Base-by-base conservation (phyloP, 2,113 vertebrate species). In the Eulemur macaco region DNA sequence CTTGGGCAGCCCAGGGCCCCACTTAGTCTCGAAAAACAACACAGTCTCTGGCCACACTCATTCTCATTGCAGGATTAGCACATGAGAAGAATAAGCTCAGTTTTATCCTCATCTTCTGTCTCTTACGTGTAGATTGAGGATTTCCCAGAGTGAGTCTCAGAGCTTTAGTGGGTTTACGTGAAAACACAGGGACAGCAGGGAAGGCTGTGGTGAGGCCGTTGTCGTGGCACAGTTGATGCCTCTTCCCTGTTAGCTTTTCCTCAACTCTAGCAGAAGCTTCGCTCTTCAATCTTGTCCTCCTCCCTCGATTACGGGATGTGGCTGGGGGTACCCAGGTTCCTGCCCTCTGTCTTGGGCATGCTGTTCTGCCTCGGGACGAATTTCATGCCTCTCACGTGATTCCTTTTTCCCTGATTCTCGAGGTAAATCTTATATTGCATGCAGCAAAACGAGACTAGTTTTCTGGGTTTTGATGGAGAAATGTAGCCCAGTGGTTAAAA, bases 11-110 rank as follows among this genome's bases (percentile, higher is more conserved):
- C 50, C 20, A 12, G 56, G 25, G 1, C 77, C 77, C 29, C 0
- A 0, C 37, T 18, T 15, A 54, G 56, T n/a, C 39, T 50, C 14
- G 3, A 56, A 47, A 20, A 50, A 15, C 58, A 45, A 10, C 42
- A 7, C 11, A 15, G 27, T 47, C 12, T 20, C 6, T 20, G 25
- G 68, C 39, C 34, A 6, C 1, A 0, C 27, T 21, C 1, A 0
- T 31, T 39, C 12, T 45, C 27, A 37, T 12, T 37, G 63, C 27
- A 50, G 64, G 3, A 10, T 60, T 50, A 29, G 56, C 50, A 4
- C 5, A 1, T 71, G 20, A 45, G 58, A 56, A 64, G 10, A 50
- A 64, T 20, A 52, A 42, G 17, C 37, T 89, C 17, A 13, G 18
- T 50, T 31, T 66, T 17, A 9, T 52, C 15, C 73, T 80, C 50